Evolutionary conservation across 2,888 invertebrate genomes (phyloP), one percentile per base, ranked within the genome.

Genomic region (Eristalis pertinax): DNA sequence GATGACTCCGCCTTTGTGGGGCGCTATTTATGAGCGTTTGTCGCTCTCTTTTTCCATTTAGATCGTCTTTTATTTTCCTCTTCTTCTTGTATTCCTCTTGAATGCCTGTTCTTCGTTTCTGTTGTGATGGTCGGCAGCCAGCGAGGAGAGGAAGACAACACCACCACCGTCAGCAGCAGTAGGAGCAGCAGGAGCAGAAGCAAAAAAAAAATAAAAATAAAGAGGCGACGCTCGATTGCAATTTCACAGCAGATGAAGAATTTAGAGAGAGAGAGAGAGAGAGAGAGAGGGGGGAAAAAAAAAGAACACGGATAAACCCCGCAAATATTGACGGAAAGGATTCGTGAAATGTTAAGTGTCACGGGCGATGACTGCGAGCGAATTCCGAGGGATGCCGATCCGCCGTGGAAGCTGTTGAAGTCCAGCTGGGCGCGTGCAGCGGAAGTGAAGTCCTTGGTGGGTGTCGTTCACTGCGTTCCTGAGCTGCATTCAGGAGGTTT

Each of bases 1-100:
- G 67, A 80, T 84, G 72, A 84, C 84, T 84, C 84, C 84, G 84
- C 85, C 85, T 81, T 76, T 81, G 58, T 60, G 58, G 69, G 75
- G 65, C 65, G 68, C 82, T 82, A 72, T 72, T 72, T 82, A 72
- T 62, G 70, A 76, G 60, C 70, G 58, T 65, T 76, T 24, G n/a
- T 72, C 64, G 58, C 35, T 67, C 65, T 76, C 76, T 69, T 62
- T 72, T 81, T 78, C n/a, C 19, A 24, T 15, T 58, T 58, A 58
- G 22, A 7, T 24, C 0, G 19, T 26, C 5, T 50, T 68, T 43
- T 1, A 11, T 68, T 26, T 50, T 68, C n/a, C n/a, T 43, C 26
- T 43, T 10, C 22, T 15, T 19, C 10, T 41, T 11, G 3, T 60
- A 13, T 60, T 29, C 4, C 29, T 4, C 32, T n/a, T n/a, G n/a